A percentile compares a stretch with the other conserved stretches of the same genome.
Evolutionary conservation across 2,888 invertebrate species (phyloP).

Genomic region (Sepioteuthis lessoniana): DNA sequence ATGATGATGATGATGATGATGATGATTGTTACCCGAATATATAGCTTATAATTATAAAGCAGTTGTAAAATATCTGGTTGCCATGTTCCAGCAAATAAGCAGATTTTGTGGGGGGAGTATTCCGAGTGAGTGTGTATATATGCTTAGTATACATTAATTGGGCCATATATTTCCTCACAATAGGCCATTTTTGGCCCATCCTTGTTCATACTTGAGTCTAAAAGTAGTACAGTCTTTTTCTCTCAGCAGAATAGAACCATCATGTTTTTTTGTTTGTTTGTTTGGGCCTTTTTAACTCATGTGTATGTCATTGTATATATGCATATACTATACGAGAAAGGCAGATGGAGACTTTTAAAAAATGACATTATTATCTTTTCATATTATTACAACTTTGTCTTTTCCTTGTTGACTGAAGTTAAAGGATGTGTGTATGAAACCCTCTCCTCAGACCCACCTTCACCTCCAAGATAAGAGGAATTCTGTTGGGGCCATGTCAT

Average conservation of each 20-base stretch:
- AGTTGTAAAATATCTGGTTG: too few relatives aligned
- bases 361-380: neutral
- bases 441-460: neutral
- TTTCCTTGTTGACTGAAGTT: neutral
- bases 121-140: too few relatives aligned
- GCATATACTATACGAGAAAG: neutral
- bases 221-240: neutral
- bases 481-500: constrained; percentile 8
- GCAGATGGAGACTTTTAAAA: neutral
- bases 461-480: neutral
- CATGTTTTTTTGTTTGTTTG: neutral
- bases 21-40: too few relatives aligned
- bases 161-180: neutral
- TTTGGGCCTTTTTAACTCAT: too few relatives aligned
- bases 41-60: too few relatives aligned
- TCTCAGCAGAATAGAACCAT: neutral
- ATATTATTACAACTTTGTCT: constrained; percentile 33
- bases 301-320: neutral
- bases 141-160: neutral
- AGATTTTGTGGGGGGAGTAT: too few relatives aligned
- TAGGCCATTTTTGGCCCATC: neutral
- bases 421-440: neutral
- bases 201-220: neutral
- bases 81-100: too few relatives aligned
- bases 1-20: too few relatives aligned